These are phyloP conservation scores for Nanorana parkeri DNA, from an alignment of 2,113 vertebrate genomes.

Conservation along the genomic window DNA sequence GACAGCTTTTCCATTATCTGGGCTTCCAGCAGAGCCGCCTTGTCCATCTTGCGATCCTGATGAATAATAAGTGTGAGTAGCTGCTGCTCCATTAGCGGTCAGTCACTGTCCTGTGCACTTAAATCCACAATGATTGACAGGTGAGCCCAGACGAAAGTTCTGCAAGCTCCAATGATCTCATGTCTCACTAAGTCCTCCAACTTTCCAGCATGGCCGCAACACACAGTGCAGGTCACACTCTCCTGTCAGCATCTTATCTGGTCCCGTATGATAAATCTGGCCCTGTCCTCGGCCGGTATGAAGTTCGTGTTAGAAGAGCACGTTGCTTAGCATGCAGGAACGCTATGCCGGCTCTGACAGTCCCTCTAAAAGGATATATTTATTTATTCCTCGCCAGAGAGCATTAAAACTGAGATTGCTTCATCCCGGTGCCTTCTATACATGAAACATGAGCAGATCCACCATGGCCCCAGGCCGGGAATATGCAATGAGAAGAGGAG, in stretches of 20 bases:
- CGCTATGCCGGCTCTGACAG: neutral
- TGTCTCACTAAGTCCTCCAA: too few species aligned
- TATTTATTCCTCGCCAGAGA: conserved; percentile 4
- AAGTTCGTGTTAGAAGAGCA: neutral
- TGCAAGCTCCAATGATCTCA: neutral
- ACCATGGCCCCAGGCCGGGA: conserved; percentile 19
- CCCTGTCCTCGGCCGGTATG: neutral
- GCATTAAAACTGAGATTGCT: neutral
- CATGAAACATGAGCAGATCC: conserved; percentile 41
- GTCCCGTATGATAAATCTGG: neutral
- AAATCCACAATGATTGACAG: conserved; percentile 4
- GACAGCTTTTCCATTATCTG: neutral
- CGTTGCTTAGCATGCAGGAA: neutral
- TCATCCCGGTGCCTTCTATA: conserved; percentile 41
- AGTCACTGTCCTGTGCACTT: neutral
- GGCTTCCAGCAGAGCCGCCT: neutral
- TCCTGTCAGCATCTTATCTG: neutral
- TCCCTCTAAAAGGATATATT: conserved; percentile 17
- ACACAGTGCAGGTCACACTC: neutral
- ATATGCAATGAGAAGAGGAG: conserved; percentile 46
- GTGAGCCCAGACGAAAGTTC: neutral
- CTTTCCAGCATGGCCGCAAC: neutral
- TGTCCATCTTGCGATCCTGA: neutral
- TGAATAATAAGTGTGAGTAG: neutral
- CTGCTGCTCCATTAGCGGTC: conserved; percentile 7